These are phyloP conservation scores for Catocala fraxini DNA, from an alignment of 2,888 invertebrate species.

Conservation along the genomic window DNA sequence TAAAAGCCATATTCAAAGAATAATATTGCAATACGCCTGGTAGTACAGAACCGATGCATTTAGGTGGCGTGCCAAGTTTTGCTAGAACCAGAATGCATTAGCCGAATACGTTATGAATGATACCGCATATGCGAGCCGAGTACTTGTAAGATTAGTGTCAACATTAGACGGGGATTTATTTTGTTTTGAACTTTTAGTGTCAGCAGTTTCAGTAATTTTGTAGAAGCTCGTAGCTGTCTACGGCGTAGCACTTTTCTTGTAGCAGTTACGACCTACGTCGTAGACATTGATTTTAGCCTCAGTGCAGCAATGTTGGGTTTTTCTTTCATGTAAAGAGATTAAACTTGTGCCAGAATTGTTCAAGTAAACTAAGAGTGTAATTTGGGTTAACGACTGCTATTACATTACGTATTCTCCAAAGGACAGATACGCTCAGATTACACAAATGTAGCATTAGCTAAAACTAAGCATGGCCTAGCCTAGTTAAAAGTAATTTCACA, in stretches of 20 bases:
- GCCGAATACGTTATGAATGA: conserved; percentile 41
- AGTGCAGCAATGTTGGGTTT: too few species aligned
- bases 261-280: neutral
- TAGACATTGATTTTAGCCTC: too few species aligned
- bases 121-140: conserved; percentile 11
- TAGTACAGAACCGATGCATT: neutral
- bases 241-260: neutral
- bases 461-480: too few species aligned
- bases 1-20: too few species aligned
- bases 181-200: conserved; percentile 6
- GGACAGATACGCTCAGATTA: too few species aligned
- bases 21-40: conserved; percentile 1
- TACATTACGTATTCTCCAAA: too few species aligned
- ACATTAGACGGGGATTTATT: conserved; percentile 8
- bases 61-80: conserved; percentile 30
- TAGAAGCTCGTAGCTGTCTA: neutral
- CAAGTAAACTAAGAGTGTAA: too few species aligned
- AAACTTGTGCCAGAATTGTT: neutral
- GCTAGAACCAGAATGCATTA: conserved; percentile 34
- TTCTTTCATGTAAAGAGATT: neutral
- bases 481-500: too few species aligned
- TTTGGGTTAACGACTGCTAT: too few species aligned
- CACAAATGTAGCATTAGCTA: too few species aligned
- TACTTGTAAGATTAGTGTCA: conserved; percentile 8
- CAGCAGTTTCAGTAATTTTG: neutral